Evolutionary conservation across 1,140 invertebrate species (phyloP).

Genomic region (Chlorops oryzae): DNA sequence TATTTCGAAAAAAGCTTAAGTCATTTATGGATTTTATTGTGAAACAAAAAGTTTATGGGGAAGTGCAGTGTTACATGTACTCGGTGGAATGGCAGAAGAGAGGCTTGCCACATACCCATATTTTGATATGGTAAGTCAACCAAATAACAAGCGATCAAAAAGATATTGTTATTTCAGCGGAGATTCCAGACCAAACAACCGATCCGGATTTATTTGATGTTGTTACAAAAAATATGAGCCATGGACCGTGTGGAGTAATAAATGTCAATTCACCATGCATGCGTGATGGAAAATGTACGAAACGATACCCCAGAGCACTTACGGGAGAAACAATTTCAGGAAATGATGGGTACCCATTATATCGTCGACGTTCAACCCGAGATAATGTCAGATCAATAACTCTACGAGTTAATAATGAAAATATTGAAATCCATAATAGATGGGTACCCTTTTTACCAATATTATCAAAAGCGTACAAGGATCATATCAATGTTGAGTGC

Average conservation of each 20-base stretch:
- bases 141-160: too few relatives aligned
- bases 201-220: conserved; percentile 47
- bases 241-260: conserved; percentile 51
- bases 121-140: conserved; percentile 7
- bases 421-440: conserved; percentile 29
- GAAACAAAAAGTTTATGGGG: conserved; percentile 40
- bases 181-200: conserved; percentile 22
- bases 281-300: conserved; percentile 33
- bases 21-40: conserved; percentile 48
- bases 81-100: conserved; percentile 51
- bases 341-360: conserved; percentile 48
- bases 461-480: conserved; percentile 20
- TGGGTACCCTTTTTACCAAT: conserved; percentile 37
- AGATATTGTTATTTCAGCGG: too few relatives aligned
- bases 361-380: conserved; percentile 39
- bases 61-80: conserved; percentile 46
- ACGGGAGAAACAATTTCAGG: conserved; percentile 23
- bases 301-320: conserved; percentile 25
- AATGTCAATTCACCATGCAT: conserved; percentile 31
- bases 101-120: conserved; percentile 16
- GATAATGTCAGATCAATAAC: conserved; percentile 8
- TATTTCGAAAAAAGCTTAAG: conserved; percentile 51
- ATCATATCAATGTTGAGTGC: conserved; percentile 36
- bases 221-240: conserved; percentile 50
- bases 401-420: too few relatives aligned